phyloP scores from a whole-genome alignment of 2,113 vertebrate species.

The Columbina picui region DNA sequence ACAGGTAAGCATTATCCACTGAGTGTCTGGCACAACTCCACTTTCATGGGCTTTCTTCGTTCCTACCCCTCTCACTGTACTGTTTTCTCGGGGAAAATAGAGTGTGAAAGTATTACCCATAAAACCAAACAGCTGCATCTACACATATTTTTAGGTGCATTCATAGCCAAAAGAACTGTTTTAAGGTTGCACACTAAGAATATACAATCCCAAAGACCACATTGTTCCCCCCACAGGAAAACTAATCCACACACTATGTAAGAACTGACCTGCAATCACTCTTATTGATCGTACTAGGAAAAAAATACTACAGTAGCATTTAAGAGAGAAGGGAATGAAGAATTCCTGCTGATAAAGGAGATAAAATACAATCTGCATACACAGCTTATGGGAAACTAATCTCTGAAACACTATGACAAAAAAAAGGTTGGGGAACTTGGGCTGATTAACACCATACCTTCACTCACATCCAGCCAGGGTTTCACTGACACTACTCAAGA shows the following conservation, averaged over 20 bases:
- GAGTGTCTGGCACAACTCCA: neutral
- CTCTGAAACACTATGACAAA: neutral
- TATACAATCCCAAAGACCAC: neutral
- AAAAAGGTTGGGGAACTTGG: neutral
- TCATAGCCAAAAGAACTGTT: neutral
- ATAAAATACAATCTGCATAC: neutral
- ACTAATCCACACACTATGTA: neutral
- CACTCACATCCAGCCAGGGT: neutral
- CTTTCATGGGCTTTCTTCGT: neutral
- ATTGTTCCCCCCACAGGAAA: neutral
- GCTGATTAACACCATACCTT: neutral
- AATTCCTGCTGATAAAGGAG: neutral
- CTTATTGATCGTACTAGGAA: neutral
- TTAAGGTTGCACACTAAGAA: neutral
- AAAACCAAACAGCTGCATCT: neutral
- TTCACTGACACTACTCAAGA: neutral
- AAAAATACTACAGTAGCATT: neutral
- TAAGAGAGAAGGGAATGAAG: neutral
- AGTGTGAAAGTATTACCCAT: neutral
- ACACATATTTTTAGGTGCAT: neutral
- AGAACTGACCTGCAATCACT: neutral
- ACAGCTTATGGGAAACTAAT: neutral
- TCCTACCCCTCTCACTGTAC: neutral
- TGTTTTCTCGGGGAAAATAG: neutral
- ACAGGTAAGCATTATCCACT: neutral